Evolutionary conservation across 2,888 invertebrate species (phyloP).

Genomic region (Penaeus monodon): DNA sequence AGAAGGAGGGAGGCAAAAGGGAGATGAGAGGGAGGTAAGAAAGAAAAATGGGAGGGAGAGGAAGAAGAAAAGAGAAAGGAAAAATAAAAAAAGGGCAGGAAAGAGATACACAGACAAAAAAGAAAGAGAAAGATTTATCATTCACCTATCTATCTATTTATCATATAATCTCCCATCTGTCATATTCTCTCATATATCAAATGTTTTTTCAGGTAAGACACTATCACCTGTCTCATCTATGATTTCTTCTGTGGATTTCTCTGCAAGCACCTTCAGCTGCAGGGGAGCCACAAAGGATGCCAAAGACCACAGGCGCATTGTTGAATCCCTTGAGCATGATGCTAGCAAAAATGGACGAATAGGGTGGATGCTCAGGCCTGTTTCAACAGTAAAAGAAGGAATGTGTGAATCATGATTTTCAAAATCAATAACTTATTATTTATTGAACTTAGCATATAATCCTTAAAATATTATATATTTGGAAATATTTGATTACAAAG

Average conservation of each 20-base stretch:
- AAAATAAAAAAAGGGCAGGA: no score
- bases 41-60: no score
- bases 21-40: no score
- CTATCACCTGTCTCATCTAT: conserved; percentile 64
- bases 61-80: no score
- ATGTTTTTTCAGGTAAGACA: background rate
- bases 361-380: conserved; percentile 71
- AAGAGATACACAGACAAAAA: no score
- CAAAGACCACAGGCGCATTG: conserved; percentile 71
- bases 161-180: background rate
- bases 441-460: no score
- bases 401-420: background rate
- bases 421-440: no score
- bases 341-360: conserved; percentile 70
- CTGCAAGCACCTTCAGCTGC: conserved; percentile 69
- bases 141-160: no score
- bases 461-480: no score
- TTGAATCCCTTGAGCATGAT: conserved; percentile 71
- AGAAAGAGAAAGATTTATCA: no score
- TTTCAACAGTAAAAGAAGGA: background rate
- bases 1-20: no score
- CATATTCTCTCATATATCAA: background rate
- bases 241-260: conserved; percentile 68
- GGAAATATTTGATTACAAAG: no score
- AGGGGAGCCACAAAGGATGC: conserved; percentile 69